Conservation (phyloP, 2,113 vertebrate genomes). For the Chunga burmeisteri region DNA sequence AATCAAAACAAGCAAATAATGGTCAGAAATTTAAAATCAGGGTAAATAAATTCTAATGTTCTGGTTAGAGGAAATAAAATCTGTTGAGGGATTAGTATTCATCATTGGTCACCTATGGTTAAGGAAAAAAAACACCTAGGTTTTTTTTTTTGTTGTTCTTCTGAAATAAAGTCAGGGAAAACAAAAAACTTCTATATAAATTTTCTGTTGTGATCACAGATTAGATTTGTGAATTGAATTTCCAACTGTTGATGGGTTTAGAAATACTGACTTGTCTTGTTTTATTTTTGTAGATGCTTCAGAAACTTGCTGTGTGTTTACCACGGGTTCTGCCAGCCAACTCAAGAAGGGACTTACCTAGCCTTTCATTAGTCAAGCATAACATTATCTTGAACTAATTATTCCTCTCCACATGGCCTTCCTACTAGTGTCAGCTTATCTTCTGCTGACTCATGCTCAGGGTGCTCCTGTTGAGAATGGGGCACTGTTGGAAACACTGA, state of each 20-base stretch:
- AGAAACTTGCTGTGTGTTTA: constrained; percentile 35
- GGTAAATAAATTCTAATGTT: background rate
- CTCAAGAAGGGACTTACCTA: constrained; percentile 48
- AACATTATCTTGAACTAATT: constrained; percentile 52
- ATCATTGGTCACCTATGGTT: background rate
- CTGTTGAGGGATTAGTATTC: background rate
- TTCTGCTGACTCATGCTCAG: constrained; percentile 79
- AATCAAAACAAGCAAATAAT: background rate
- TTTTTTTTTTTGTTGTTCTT: background rate
- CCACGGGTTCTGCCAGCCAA: constrained; percentile 24
- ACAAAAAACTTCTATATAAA: background rate
- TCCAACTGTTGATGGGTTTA: background rate
- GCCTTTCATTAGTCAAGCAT: constrained; percentile 57
- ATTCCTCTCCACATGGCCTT: constrained; percentile 81
- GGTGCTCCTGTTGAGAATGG: constrained; percentile 74
- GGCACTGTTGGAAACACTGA: constrained; percentile 64
- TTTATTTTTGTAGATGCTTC: constrained; percentile 64
- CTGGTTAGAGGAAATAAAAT: background rate
- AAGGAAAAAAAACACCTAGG: background rate
- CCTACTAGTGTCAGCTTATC: constrained; percentile 78
- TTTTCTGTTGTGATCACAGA: background rate
- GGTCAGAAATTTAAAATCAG: background rate
- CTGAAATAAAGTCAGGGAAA: background rate
- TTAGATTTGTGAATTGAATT: background rate
- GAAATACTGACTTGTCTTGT: constrained; percentile 1